Base-by-base conservation (phyloP, 2,113 vertebrate species). In the Delphinapterus leucas region DNA sequence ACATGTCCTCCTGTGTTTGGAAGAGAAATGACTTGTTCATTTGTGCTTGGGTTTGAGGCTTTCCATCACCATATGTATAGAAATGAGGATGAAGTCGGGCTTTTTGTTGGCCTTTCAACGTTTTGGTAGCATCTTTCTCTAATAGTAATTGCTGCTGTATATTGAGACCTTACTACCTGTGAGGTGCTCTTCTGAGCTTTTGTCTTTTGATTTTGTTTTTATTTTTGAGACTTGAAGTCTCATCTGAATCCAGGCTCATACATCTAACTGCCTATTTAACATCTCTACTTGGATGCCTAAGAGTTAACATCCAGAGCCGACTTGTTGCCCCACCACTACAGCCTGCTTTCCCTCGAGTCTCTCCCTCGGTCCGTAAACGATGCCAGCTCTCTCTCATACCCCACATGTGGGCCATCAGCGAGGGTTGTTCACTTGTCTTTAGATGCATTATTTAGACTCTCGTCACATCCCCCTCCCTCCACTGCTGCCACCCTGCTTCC, bases 81-180 rank as follows among this genome's bases (percentile, higher is more conserved):
- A 93, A 95, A 79, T 67, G 65, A 94, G 80, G 47, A 13, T 92
- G 74, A 49, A 71, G 31, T 82, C 9, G 77, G 38, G 33, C 11
- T 79, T 95, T 93, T 83, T 92, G 71, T 93, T 91, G 31, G 25
- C 70, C 21, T 94, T 88, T 88, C 60, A 47, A 25, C 47, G 44
- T 44, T 86, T 79, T 79, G 68, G 38, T 67, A 41, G 26, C 33
- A 61, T 80, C 28, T 94, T 55, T 94, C 33, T 49, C n/a, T 71
- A 28, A 38, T 28, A 33, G 31, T 77, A 88, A 49, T 94, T 80
- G 38, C 65, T 95, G 1, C 58, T 10, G 5, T 73, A 21, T 58
- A 13, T 71, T 58, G 77, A 93, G 82, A 38, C 36, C 41, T 89
- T 84, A 26, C 12, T 83, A n/a, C 26, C 2, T 47, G 14, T 77